These are phyloP conservation scores for Nasua narica DNA, from an alignment of 2,797 vertebrate species.

Conservation along the genomic window DNA sequence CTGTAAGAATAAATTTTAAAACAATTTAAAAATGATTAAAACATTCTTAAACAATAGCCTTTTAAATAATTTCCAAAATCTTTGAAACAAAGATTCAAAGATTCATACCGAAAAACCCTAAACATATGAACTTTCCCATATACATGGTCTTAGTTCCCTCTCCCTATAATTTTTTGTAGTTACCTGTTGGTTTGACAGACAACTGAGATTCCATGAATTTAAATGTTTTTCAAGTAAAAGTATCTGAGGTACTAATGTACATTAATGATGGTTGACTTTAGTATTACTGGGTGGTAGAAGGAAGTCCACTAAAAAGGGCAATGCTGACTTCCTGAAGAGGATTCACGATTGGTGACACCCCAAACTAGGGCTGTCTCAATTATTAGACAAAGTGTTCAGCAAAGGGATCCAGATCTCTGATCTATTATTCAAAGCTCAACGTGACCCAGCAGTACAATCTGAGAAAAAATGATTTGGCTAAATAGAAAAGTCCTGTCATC, in stretches of 20 bases:
- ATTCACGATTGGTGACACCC: neutral
- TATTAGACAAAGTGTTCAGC: neutral
- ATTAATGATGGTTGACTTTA: neutral
- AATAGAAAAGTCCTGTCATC: neutral
- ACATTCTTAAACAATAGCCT: neutral
- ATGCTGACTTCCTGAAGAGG: neutral
- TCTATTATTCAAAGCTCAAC: neutral
- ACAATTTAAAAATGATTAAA: neutral
- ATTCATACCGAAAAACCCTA: neutral
- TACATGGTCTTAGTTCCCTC: neutral
- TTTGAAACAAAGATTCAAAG: neutral
- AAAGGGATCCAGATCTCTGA: neutral
- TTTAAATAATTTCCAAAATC: neutral
- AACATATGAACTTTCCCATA: neutral
- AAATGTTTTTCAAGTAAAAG: slow-evolving; percentile 1
- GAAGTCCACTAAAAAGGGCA: neutral
- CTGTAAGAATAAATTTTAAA: neutral
- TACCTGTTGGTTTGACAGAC: neutral
- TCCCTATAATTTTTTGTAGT: neutral
- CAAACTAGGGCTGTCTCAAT: neutral
- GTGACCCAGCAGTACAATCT: neutral
- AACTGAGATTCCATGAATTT: slow-evolving; percentile 5
- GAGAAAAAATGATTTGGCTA: neutral
- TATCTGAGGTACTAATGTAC: neutral
- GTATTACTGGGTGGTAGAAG: neutral